These are phyloP conservation scores for Gymnopithys bicolor DNA, from an alignment of 2,797 vertebrate species.

Conservation along the genomic window DNA sequence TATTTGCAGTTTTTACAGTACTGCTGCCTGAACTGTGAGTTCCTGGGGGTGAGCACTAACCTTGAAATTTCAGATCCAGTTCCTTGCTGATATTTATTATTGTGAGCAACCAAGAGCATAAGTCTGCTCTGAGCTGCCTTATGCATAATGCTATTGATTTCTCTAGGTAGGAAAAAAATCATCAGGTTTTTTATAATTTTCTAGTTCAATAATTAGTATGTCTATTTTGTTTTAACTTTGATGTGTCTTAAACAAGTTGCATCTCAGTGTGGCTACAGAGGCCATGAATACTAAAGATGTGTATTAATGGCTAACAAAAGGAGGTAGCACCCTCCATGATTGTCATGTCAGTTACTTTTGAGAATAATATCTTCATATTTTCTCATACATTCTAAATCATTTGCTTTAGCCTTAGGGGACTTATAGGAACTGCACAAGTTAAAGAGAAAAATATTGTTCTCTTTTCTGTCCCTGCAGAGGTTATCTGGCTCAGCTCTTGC, in stretches of 20 bases:
- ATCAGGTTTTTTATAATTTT: background rate
- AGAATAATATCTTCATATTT: background rate
- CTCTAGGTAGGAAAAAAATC: background rate
- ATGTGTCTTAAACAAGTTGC: background rate
- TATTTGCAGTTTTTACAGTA: background rate
- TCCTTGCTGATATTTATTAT: background rate
- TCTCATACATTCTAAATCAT: background rate
- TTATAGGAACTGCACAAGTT: background rate
- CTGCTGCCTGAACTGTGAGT: background rate
- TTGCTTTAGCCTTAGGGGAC: background rate
- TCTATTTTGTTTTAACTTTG: background rate
- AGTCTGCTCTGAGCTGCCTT: background rate
- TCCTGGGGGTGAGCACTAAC: background rate
- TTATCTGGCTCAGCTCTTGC: background rate
- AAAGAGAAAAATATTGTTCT: background rate
- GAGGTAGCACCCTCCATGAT: background rate
- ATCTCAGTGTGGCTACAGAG: background rate
- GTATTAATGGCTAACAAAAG: background rate
- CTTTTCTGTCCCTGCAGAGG: background rate
- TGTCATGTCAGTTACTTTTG: background rate
- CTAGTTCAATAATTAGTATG: background rate
- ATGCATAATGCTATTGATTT: background rate
- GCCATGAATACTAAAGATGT: background rate
- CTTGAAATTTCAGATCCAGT: background rate
- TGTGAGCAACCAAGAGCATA: background rate